Percentiles rank a stretch among this genome's conserved stretches.
Conservation (phyloP, 2,888 invertebrate species). For the Andrena marginata region DNA sequence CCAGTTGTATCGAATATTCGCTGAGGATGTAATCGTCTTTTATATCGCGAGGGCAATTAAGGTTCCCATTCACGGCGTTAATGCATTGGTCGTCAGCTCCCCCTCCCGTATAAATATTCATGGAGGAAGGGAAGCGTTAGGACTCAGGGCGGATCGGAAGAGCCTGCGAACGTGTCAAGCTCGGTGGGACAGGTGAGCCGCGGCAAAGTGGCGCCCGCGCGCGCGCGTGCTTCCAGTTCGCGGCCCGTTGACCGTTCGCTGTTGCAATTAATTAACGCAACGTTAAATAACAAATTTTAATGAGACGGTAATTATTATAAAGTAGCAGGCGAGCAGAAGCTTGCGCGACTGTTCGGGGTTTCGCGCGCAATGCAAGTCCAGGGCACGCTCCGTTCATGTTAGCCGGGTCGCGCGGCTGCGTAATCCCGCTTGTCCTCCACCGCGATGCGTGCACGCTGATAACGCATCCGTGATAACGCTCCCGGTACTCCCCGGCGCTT, state of each 20-base stretch:
- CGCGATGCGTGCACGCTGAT: conserved; percentile 67
- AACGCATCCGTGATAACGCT: conserved; percentile 67
- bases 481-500: conserved; percentile 40
- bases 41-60: not conserved
- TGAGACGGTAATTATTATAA: conserved; percentile 85
- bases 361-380: conserved; percentile 66
- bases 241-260: conserved; percentile 57
- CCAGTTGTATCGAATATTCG: no score
- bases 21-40: not conserved
- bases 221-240: conserved; percentile 51
- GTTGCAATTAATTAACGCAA: conserved; percentile 82
- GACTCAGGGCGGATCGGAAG: not conserved
- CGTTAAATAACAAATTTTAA: conserved; percentile 85
- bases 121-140: conserved; percentile 25
- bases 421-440: conserved; percentile 77
- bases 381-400: conserved; percentile 74
- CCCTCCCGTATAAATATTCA: conserved; percentile 61
- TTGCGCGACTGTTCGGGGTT: conserved; percentile 70
- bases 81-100: conserved; percentile 11
- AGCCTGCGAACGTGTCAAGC: not conserved
- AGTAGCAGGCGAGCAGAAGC: conserved; percentile 83
- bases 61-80: conserved; percentile 1
- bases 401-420: conserved; percentile 81
- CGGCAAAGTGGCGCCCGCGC: conserved; percentile 12
- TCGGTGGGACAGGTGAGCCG: conserved; percentile 36